Base-by-base conservation (phyloP, 2,888 invertebrate species). In the Calameuta filiformis region DNA sequence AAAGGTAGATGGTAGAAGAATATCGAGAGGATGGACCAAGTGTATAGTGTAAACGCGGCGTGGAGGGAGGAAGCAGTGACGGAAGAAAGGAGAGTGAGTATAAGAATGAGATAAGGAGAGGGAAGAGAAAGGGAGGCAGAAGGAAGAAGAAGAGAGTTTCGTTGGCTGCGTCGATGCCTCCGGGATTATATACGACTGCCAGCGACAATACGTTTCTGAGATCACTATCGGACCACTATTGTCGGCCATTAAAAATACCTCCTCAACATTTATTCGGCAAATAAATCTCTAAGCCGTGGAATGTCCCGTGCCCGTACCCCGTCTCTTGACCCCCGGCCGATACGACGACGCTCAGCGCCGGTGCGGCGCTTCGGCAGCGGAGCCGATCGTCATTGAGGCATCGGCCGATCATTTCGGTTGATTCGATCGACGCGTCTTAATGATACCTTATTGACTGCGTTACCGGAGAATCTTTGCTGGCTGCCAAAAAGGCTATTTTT, bases 221-320 rank as follows among this genome's bases (percentile, higher is more conserved):
- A 89, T 88, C 85, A 84, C 87, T 89, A 87, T 89, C 89, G 83
- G 82, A 81, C 83, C 84, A 81, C 85, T 86, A 84, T 87, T 85
- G 85, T 89, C 86, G 85, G 83, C 87, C 86, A 89, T 88, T 86
- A 88, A 89, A 87, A 88, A 88, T 88, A 88, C 83, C 84, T 84
- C 81, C 83, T 85, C 86, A 86, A 87, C 86, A 84, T 88, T 88
- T 85, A 87, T 88, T 86, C 85, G 86, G 84, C 87, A 86, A 88
- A 88, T 88, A 86, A 85, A 86, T 88, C 88, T 87, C 85, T 76
- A 82, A 77, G 74, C 79, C 30, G 75, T 79, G 82, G 82, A 80
- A 81, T 81, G 80, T 76, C 77, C 77, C 75, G 23, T 56, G 56
- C 56, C 79, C 79, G 79, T 82, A 77, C 73, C 30, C 73, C 30